Evolutionary conservation across 92 coral and sea anemone genomes (phyloP), one percentile per base, ranked within the genome.

Genomic region (Virgularia gustaviana): DNA sequence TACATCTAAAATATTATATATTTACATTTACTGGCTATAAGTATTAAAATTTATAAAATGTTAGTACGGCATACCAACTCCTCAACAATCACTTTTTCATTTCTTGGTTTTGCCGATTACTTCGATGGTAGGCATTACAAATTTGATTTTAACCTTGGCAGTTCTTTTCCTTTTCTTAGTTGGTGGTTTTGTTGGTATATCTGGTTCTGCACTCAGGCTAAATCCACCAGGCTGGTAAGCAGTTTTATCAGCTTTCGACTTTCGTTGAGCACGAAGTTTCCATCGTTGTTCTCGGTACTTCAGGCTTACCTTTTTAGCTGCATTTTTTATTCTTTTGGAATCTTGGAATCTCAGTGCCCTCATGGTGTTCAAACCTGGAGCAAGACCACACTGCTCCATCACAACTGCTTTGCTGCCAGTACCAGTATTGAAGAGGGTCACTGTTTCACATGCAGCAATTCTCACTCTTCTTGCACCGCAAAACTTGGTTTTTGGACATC

Each of bases 381-480:
- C 34, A 19, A 77, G 73, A 27, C 78, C 77, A 65, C 83, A 85
- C 19, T 15, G 19, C 6, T 62, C 61, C 76, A 81, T 71, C 24
- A 82, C 51, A 11, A 70, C 76, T 49, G 82, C 85, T 44, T 80
- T 80, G 67, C 83, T 80, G 18, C 76, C 89, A 61, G 83, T 63
- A 75, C 85, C 85, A 34, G 79, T 80, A 55, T 85, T 85, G 67
- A 70, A 85, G 23, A 75, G 79, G n/a, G 76, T 76, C 37, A 85
- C 71, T 36, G 89, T 76, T 52, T 80, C 80, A 34, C 81, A 80
- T 33, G 66, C 86, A 31, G 89, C 83, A 70, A 81, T 72, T 43
- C 39, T 18, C 20, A 84, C 85, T 41, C 66, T 76, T 37, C 85
- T 73, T 15, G 67, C 72, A 6, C 89, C 81, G 61, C 90, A 81